Evolutionary conservation across 2,888 invertebrate species (phyloP), one percentile per base, ranked within the genome.

Genomic region (Dolichomitus sp.): DNA sequence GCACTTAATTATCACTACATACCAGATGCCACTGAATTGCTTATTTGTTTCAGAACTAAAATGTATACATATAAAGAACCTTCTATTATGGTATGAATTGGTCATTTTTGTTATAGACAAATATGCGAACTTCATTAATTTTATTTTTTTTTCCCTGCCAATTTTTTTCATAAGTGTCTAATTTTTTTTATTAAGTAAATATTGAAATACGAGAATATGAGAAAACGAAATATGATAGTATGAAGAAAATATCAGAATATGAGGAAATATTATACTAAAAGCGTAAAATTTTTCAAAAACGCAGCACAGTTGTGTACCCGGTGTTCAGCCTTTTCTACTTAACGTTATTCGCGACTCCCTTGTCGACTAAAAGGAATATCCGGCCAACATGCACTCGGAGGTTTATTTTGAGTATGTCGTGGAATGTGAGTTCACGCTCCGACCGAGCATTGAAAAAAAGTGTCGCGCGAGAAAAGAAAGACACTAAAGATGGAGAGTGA

Each of bases 391-490:
- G 73, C 33, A 77, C 76, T 63, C 63, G 50, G 45, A 40, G 59
- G 82, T 78, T 78, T 82, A 82, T 82, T 78, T 82, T 69, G 75
- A 82, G 82, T 74, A 54, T 45, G 63, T 75, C 59, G 74, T 59
- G 75, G 73, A 54, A 61, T 75, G 78, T 66, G 70, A 42, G 81
- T 77, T 77, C 72, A 68, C 74, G 68, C 66, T 23, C 45, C 5
- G 50, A 17, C 52, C 19, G 59, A 37, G 65, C 65, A 45, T 37
- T 48, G 23, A 59, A 74, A 78, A 73, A 68, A 68, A 72, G 77
- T 77, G 81, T 78, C 65, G 69, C 63, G 57, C 4, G 66, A 63
- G 61, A 69, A 37, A n/a, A 30, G 23, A 30, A 61, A 45, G 61
- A 52, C 27, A 57, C 63, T 17, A 37, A 17, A 54, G 19, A 57